These are phyloP conservation scores for Terrapene triunguis DNA, from an alignment of 2,113 vertebrate species.

Conservation along the genomic window DNA sequence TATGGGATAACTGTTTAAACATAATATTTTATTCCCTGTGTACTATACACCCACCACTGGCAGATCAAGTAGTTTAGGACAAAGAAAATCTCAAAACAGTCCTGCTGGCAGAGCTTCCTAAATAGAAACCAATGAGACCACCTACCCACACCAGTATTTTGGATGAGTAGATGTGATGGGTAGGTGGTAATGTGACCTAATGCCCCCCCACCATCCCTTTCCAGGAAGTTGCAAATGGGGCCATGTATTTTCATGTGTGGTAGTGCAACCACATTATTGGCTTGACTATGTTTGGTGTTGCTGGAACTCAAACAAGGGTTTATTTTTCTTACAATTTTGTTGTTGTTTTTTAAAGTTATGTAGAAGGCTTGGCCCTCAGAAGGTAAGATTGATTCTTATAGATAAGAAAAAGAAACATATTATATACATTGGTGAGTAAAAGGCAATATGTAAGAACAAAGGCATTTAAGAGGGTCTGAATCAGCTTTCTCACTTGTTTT, in stretches of 20 bases:
- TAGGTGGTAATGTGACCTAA: background rate
- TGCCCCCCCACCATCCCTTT: background rate
- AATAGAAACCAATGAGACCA: background rate
- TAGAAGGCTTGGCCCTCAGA: background rate
- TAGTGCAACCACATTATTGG: background rate
- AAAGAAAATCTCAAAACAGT: constrained; percentile 6
- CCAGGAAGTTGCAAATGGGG: background rate
- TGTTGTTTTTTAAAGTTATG: background rate
- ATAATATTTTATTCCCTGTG: background rate
- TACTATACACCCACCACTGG: background rate
- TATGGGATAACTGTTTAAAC: background rate
- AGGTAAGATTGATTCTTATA: accelerated
- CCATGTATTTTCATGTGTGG: background rate
- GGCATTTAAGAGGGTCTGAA: background rate
- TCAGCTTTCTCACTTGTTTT: background rate
- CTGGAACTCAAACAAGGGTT: background rate
- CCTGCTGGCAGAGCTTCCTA: background rate
- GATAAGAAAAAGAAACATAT: background rate
- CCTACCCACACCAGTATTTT: background rate
- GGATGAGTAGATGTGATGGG: background rate
- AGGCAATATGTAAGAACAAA: background rate
- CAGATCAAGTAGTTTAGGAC: background rate
- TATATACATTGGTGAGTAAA: background rate
- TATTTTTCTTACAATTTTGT: background rate
- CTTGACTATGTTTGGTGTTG: background rate